A percentile compares a stretch with the other conserved stretches of the same genome.
Conservation (phyloP, 1,140 invertebrate species). For the Venustaconcha ellipsiformis region DNA sequence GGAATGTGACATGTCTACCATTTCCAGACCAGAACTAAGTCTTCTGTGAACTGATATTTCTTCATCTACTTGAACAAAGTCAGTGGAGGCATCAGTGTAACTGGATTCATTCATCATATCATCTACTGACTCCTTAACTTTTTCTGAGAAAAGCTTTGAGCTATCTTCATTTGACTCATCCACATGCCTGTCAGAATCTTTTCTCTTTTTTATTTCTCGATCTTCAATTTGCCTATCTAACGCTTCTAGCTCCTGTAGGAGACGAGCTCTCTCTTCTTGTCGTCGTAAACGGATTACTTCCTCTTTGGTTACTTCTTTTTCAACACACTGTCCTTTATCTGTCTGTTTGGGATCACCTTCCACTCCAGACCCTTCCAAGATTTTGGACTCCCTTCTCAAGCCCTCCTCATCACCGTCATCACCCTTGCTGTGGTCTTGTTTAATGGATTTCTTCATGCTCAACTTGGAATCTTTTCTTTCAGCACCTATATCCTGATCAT, state of each 20-base stretch:
- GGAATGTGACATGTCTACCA: not conserved
- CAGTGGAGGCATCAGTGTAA: not conserved
- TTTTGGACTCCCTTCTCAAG: not conserved
- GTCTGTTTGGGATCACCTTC: constrained; percentile 1
- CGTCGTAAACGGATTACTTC: not conserved
- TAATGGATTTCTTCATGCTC: constrained; percentile 4
- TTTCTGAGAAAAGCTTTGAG: not conserved
- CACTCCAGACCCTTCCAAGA: not conserved
- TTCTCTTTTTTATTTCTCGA: not conserved
- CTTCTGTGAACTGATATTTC: not conserved
- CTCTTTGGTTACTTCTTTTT: not conserved
- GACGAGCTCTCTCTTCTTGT: not conserved
- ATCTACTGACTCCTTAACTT: not conserved
- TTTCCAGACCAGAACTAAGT: not conserved
- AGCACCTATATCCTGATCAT: not conserved
- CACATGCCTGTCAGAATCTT: not conserved
- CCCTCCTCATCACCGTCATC: not conserved
- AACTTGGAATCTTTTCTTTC: not conserved
- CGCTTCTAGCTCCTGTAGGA: no score
- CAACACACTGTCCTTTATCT: not conserved
- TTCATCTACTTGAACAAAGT: not conserved
- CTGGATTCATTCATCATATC: not conserved
- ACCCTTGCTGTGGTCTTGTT: not conserved
- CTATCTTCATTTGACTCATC: not conserved
- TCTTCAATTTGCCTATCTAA: not conserved